phyloP scores from a whole-genome alignment of 2,797 vertebrate species.

The Poecilia wingei region DNA sequence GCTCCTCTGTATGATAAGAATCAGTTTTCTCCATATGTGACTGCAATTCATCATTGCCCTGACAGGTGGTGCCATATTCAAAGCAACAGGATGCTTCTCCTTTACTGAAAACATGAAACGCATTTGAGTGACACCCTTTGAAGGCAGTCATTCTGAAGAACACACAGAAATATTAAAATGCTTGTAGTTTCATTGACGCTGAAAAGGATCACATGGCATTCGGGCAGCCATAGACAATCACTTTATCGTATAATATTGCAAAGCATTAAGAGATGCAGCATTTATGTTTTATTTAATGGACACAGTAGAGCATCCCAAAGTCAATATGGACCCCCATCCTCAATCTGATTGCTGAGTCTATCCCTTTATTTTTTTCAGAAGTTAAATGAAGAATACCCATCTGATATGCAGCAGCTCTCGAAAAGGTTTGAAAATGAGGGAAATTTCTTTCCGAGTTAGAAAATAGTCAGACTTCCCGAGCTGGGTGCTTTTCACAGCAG shows the following conservation, averaged over 20 bases:
- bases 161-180: background rate
- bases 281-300: background rate
- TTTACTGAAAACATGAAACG: slow-evolving; percentile 31
- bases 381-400: slow-evolving; percentile 3
- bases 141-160: slow-evolving; percentile 14
- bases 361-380: slow-evolving; percentile 14
- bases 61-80: slow-evolving; percentile 61
- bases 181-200: slow-evolving; percentile 15
- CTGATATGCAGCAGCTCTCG: slow-evolving; percentile 51
- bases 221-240: background rate
- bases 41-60: slow-evolving; percentile 24
- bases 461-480: slow-evolving; percentile 51
- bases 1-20: background rate
- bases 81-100: slow-evolving; percentile 37
- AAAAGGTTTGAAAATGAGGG: slow-evolving; percentile 55
- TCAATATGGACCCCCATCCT: slow-evolving; percentile 29
- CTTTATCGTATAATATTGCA: background rate
- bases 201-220: slow-evolving; percentile 17
- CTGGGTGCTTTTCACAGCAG: slow-evolving; percentile 57
- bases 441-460: slow-evolving; percentile 47
- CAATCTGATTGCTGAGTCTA: slow-evolving; percentile 3
- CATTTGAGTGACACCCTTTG: slow-evolving; percentile 4
- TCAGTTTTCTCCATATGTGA: slow-evolving; percentile 7
- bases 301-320: background rate
- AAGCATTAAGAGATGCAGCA: background rate